A percentile compares a stretch with the other conserved stretches of the same genome.
Evolutionary conservation across 1,140 invertebrate genomes (phyloP).

Genomic region (Drosophila auraria): DNA sequence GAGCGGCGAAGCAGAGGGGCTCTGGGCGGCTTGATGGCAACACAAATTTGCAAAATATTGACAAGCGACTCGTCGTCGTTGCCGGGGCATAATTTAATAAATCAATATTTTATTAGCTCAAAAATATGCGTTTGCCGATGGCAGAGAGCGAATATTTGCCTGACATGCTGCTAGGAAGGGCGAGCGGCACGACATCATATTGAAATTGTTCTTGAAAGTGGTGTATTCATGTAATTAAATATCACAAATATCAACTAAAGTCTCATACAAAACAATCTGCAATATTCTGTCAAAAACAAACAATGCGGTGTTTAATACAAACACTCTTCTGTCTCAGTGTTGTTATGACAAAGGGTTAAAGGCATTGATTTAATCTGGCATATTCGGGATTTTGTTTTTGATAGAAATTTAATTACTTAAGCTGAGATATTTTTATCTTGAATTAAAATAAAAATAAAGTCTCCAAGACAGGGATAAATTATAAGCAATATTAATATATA

Average conservation of each 20-base stretch:
- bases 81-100: constrained; percentile 72
- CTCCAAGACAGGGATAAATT: no score
- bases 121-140: constrained; percentile 42
- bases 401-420: background rate
- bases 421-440: no score
- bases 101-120: constrained; percentile 79
- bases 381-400: background rate
- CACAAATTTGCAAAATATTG: constrained; percentile 78
- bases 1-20: background rate
- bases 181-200: background rate
- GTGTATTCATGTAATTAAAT: constrained; percentile 2
- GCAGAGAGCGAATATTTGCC: constrained; percentile 10
- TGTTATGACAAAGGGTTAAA: background rate
- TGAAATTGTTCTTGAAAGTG: background rate
- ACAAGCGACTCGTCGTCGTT: constrained; percentile 52
- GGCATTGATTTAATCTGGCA: background rate
- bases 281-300: constrained; percentile 1
- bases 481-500: no score
- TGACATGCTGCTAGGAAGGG: background rate
- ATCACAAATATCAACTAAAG: background rate
- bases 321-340: background rate
- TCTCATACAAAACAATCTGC: no score
- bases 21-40: constrained; percentile 40
- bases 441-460: no score
- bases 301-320: background rate